Evolutionary conservation across 2,888 invertebrate species (phyloP), one percentile per base, ranked within the genome.

Genomic region (Ischnus inquisitorius): DNA sequence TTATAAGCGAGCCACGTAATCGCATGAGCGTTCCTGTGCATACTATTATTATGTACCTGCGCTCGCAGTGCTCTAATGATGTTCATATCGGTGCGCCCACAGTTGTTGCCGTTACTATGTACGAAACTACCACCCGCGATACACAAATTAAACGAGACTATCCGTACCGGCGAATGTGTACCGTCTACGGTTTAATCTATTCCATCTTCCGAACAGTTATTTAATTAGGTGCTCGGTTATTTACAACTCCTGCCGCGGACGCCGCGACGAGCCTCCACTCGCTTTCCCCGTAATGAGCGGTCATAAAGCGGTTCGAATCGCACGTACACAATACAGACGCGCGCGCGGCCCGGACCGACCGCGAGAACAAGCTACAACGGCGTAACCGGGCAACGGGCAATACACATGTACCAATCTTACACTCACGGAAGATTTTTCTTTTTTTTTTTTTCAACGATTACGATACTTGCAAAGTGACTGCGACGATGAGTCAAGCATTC

Each of bases 281-380:
- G 87, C 89, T 91, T 91, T 91, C 90, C 87, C 89, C 85, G 88
- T 84, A 89, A 90, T 91, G 90, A 90, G 85, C 79, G 81, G 65
- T 83, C 85, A 80, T 80, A 83, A 79, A 83, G 77, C 75, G 78
- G 67, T 77, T 79, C 69, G 75, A 48, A 79, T 83, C 71, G 79
- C 76, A 76, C 46, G 34, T 71, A 64, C 43, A 12, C 22, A 16
- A 65, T 46, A 25, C 48, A 6, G 22, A 74, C 28, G 34, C 48
- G 28, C 48, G 60, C 16, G 28, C 14, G 25, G 25, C 34, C 8
- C 5, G 8, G 46, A 25, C 10, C 60, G 28, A 57, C 14, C 28
- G 57, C 25, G 28, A 25, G 14, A 22, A 3, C 14, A 28, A 22
- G n/a, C 28, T 28, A 22, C 60, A 25, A 28, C 60, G 60, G 60